Conservation (phyloP, 2,888 invertebrate genomes). For the Sinohyriopsis cumingii region DNA sequence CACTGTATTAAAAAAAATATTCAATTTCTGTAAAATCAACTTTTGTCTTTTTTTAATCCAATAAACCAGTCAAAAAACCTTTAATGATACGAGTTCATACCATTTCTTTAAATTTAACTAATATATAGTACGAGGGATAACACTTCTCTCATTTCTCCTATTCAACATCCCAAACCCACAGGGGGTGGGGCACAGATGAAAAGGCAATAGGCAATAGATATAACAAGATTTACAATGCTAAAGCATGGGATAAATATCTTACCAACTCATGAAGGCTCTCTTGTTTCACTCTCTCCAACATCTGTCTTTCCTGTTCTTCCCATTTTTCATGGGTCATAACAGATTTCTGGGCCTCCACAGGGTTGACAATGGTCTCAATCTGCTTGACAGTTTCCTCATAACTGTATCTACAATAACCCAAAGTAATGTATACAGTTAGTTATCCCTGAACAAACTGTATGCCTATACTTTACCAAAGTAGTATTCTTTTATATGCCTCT, state of each 20-base stretch:
- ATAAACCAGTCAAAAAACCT: too few relatives aligned
- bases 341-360: conserved; percentile 4
- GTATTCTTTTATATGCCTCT: not conserved
- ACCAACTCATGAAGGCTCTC: conserved; percentile 54
- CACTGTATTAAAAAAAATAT: too few relatives aligned
- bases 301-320: conserved; percentile 31
- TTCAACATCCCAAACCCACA: too few relatives aligned
- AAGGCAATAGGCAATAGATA: not conserved
- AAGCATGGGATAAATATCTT: not conserved
- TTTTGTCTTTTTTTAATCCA: too few relatives aligned
- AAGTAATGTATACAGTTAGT: not conserved
- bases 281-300: conserved; percentile 46
- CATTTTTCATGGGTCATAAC: conserved; percentile 21
- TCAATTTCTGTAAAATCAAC: too few relatives aligned
- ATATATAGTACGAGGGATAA: too few relatives aligned
- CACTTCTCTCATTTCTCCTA: too few relatives aligned
- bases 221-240: not conserved
- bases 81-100: too few relatives aligned
- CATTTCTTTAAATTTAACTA: too few relatives aligned
- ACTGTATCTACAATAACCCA: conserved; percentile 27
- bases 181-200: not conserved
- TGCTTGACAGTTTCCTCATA: conserved; percentile 30
- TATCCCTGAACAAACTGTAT: not conserved
- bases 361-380: not conserved
- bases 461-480: not conserved